A percentile compares a stretch with the other conserved stretches of the same genome.
Evolutionary conservation across 2,888 invertebrate species (phyloP).

Genomic region (Thumatha senex): DNA sequence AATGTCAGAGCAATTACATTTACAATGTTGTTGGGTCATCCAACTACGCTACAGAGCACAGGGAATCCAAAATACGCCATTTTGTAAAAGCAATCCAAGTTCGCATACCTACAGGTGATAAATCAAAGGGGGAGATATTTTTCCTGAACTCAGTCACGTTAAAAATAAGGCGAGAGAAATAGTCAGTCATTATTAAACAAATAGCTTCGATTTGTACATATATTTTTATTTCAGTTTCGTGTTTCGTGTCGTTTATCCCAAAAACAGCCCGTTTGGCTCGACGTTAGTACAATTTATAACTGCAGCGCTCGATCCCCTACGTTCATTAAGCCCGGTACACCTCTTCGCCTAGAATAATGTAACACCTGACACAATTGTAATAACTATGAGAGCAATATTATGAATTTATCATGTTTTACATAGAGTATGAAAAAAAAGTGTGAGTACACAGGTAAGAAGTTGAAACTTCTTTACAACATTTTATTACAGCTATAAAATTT

Average conservation of each 20-base stretch:
- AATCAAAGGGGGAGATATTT: too few species aligned
- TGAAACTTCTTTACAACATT: too few species aligned
- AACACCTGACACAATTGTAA: constrained; percentile 25
- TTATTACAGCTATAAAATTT: too few species aligned
- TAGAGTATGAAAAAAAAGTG: too few species aligned
- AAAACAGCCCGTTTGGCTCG: constrained; percentile 35
- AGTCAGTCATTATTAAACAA: neutral
- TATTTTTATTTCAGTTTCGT: constrained; percentile 30
- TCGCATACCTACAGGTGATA: too few species aligned
- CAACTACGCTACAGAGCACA: too few species aligned
- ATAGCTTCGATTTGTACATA: constrained; percentile 17
- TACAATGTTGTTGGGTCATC: too few species aligned
- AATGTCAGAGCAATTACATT: too few species aligned
- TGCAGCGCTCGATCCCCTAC: constrained; percentile 32
- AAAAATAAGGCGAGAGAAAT: constrained; percentile 9
- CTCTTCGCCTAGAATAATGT: constrained; percentile 36
- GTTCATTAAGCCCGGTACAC: constrained; percentile 45
- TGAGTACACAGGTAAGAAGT: too few species aligned
- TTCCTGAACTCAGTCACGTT: neutral
- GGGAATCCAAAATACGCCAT: too few species aligned
- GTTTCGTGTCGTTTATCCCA: constrained; percentile 33
- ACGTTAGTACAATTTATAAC: constrained; percentile 50
- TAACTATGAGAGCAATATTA: constrained; percentile 13
- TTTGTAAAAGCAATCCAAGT: too few species aligned
- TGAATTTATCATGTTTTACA: neutral